phyloP scores from a whole-genome alignment of 2,797 vertebrate genomes.

The Poeciliopsis paucimaculata region DNA sequence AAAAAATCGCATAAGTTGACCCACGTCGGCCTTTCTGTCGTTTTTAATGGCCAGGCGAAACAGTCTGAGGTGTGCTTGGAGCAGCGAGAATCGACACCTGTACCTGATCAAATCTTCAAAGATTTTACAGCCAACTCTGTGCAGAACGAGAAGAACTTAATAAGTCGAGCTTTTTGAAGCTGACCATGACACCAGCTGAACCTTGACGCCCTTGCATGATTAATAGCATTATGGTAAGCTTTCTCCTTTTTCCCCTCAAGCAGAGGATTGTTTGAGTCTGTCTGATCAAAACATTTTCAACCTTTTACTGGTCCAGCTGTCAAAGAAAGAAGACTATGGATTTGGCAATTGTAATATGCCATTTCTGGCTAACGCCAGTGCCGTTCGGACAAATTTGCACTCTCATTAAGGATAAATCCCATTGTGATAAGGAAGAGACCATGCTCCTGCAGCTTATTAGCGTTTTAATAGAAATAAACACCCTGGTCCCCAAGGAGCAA shows the following conservation, averaged over 20 bases:
- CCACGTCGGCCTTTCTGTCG: constrained; percentile 51
- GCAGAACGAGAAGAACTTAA: constrained; percentile 78
- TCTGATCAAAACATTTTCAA: constrained; percentile 77
- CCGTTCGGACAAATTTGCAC: constrained; percentile 54
- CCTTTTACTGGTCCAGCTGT: constrained; percentile 66
- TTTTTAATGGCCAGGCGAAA: constrained; percentile 73
- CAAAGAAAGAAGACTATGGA: constrained; percentile 57
- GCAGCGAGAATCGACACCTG: constrained; percentile 70
- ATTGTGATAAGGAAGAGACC: constrained; percentile 53
- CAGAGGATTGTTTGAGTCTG: constrained; percentile 70
- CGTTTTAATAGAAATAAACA: constrained; percentile 70
- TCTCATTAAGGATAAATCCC: constrained; percentile 53
- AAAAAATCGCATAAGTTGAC: constrained; percentile 77
- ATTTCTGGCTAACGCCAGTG: constrained; percentile 36
- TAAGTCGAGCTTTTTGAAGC: constrained; percentile 80
- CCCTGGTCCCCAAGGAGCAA: constrained; percentile 27
- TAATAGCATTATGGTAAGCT: constrained; percentile 72
- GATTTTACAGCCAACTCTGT: constrained; percentile 63
- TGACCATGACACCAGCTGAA: constrained; percentile 75
- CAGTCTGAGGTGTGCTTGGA: constrained; percentile 80
- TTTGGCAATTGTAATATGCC: constrained; percentile 39
- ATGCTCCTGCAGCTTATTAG: constrained; percentile 45
- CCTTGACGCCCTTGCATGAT: constrained; percentile 75
- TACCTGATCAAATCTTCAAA: constrained; percentile 84
- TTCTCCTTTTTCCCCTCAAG: constrained; percentile 42